A percentile compares a stretch with the other conserved stretches of the same genome.
phyloP scores from a whole-genome alignment of 2,113 vertebrate genomes.

The Mastomys natalensis region DNA sequence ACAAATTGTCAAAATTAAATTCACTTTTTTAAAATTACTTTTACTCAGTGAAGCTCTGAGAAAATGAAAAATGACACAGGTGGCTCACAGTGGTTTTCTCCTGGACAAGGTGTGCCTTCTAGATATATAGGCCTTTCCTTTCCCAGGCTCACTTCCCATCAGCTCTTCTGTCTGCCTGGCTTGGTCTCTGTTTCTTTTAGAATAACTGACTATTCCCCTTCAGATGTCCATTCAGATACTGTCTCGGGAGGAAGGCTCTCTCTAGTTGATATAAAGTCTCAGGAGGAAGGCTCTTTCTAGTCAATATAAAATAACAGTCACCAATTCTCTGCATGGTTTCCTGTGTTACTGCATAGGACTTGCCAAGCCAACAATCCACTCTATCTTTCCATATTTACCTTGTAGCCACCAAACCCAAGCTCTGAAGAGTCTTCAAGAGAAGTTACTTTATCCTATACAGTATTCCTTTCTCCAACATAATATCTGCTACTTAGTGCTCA shows the following conservation, averaged over 20 bases:
- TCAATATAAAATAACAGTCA: neutral
- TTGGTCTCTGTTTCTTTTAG: neutral
- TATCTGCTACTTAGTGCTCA: neutral
- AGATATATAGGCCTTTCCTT: neutral
- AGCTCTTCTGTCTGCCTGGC: neutral
- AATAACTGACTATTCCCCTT: neutral
- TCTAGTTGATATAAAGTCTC: neutral
- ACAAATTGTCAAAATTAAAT: conserved; percentile 46
- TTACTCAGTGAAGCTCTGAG: neutral
- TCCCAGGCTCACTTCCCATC: neutral
- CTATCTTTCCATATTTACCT: neutral
- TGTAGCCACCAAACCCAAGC: neutral
- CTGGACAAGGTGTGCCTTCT: neutral
- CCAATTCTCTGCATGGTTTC: neutral
- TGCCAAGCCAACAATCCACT: neutral
- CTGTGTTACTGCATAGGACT: neutral
- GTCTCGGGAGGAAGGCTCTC: neutral
- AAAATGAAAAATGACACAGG: neutral
- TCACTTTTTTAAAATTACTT: neutral
- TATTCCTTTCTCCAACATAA: neutral
- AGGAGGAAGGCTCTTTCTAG: neutral
- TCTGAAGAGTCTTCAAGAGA: neutral
- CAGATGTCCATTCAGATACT: neutral
- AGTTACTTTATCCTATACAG: neutral
- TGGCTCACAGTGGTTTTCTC: neutral